Conservation (phyloP, 2,888 invertebrate genomes). For the Lathronympha strigana region DNA sequence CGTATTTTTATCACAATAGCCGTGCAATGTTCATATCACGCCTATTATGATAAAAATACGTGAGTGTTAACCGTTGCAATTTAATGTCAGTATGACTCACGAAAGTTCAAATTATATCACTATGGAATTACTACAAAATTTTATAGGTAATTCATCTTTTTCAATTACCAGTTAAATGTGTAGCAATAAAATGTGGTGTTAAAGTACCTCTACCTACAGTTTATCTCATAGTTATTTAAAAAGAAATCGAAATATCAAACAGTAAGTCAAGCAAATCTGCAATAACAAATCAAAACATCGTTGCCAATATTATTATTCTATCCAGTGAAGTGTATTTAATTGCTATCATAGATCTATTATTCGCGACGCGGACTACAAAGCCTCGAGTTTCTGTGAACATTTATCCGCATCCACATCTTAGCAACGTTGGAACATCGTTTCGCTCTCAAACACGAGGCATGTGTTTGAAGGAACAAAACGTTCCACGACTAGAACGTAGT, state of each 20-base stretch:
- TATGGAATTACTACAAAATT: too few species aligned
- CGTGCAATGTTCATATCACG: too few species aligned
- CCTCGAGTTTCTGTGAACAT: conserved; percentile 60
- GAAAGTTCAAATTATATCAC: too few species aligned
- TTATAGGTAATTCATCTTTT: too few species aligned
- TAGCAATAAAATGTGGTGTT: too few species aligned
- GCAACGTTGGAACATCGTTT: conserved; percentile 74
- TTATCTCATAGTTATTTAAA: too few species aligned
- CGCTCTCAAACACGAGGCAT: conserved; percentile 76
- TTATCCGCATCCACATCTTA: conserved; percentile 66
- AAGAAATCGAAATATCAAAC: neutral
- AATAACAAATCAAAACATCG: conserved; percentile 4
- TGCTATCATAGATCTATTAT: conserved; percentile 39
- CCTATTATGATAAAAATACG: too few species aligned
- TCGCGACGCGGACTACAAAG: conserved; percentile 45
- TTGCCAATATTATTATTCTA: neutral
- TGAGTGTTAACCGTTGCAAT: too few species aligned
- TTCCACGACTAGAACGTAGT: conserved; percentile 52
- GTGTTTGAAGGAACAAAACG: conserved; percentile 46
- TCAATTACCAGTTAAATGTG: too few species aligned
- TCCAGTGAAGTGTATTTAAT: conserved; percentile 36
- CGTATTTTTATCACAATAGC: too few species aligned
- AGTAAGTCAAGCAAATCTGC: neutral
- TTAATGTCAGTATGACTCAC: too few species aligned
- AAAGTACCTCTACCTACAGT: too few species aligned